Base-by-base conservation (phyloP, 2,888 invertebrate species). In the Pollenia labialis region DNA sequence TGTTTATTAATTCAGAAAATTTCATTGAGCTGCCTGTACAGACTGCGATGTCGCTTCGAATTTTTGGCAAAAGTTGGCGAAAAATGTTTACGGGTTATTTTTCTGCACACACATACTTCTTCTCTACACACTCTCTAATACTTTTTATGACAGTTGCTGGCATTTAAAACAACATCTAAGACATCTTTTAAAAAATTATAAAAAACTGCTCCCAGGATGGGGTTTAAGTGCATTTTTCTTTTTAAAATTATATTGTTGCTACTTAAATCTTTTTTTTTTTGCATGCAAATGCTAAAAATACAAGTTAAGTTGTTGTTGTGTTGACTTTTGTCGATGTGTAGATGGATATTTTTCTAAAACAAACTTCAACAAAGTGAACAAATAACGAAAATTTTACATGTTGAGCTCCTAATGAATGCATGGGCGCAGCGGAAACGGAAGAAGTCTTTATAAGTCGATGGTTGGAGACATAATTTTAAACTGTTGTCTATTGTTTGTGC, bases 371-470 rank as follows among this genome's bases (percentile, higher is more conserved):
- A 23, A 77, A 32, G n/a, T n/a, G 46, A 68, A 58, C 48, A 64
- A 42, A 50, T 32, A 32, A 32, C 32, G 32, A 60, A 74, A 52
- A 52, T 44, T 4, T 4, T 16, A 50, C 23, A 72, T 64, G 18
- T 50, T 68, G 58, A 83, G 71, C 40, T n/a, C 40, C 64, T 74
- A 66, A 80, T 75, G 58, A 66, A 80, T 75, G 58, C 32, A 50
- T 46, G 68, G 79, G 64, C 85, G 76, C 87, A 85, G 88, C 88
- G 88, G 88, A 88, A 88, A 85, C 88, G 88, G 88, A 88, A 87
- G 85, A 85, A 75, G 82, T 81, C 72, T 66, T 81, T 62, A 52
- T 84, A 12, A 46, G 23, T 58, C 32, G 23, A 16, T 69, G 58
- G n/a, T 40, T 42, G 32, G n/a, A 76, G 12, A 62, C 44, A 56